Base-by-base conservation (phyloP, 2,888 invertebrate genomes). In the Dendrolimus pini region DNA sequence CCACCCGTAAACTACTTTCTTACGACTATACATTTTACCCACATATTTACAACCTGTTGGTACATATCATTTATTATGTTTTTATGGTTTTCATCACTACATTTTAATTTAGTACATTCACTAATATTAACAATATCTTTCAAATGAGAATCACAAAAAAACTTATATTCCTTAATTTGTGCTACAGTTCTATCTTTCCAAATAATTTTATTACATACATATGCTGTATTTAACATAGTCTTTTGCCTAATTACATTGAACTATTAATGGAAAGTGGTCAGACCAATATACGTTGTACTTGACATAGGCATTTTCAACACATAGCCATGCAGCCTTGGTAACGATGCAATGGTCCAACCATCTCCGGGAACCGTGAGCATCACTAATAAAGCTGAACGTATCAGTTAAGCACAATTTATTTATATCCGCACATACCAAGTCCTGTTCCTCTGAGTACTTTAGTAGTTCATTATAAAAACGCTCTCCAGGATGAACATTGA, bases 341-440 rank as follows among this genome's bases (percentile, higher is more conserved):
- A 41, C 41, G 41, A 59, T 6, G 53, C 59, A 59, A 52, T 59
- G 59, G 41, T 59, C 56, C 1, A 59, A 12, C 59, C 59, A 59
- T 10, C 59, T 18, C 1, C 12, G 9, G 6, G 42, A 52, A 1
- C 59, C 59, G 53, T 59, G 12, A 7, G 53, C 55, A 9, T 56
- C 56, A 53, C 59, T 59, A 0, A 54, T 41, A 53, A 54, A 59
- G 1, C 54, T 59, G 41, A 13, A 56, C 9, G 56, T 52, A 14
- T 54, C 54, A 8, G 18, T 41, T 9, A 53, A 12, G 7, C 52
- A 30, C 30, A 57, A n/a, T 18, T 18, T 8, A 12, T 47, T 47
- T 41, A 54, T 8, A 9, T 54, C 57, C 6, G 41, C 41, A n/a
- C 57, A 57, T 7, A 9, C 9, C 57, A 54, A 57, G 1, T 2